Conservation (phyloP, 2,113 vertebrate genomes). For the Myiopsitta monachus region DNA sequence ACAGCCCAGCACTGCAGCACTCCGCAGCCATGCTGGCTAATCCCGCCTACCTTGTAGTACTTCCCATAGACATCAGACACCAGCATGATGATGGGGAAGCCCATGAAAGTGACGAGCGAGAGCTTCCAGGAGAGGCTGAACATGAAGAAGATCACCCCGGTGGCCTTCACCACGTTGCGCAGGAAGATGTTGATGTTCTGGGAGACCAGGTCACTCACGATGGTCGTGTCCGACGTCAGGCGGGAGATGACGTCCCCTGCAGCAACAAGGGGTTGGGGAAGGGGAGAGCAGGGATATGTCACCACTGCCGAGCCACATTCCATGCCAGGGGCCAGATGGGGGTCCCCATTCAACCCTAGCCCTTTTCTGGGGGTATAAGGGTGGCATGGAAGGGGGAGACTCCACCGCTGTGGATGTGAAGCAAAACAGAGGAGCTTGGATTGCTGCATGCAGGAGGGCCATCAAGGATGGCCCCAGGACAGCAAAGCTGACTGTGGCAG, state of each 20-base stretch:
- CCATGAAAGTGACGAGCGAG: constrained; percentile 89
- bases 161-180: constrained; percentile 84
- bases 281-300: not conserved
- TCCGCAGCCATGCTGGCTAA: not conserved
- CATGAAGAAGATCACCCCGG: constrained; percentile 90
- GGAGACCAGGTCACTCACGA: constrained; percentile 93
- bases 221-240: constrained; percentile 92
- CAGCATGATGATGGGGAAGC: constrained; percentile 91
- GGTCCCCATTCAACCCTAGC: not conserved
- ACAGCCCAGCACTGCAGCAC: rapidly evolving
- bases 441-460: not conserved
- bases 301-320: not conserved
- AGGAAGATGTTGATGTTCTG: constrained; percentile 95
- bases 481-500: not conserved
- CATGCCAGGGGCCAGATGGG: not conserved
- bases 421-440: not conserved
- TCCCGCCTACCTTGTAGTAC: constrained; percentile 89
- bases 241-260: constrained; percentile 94
- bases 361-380: not conserved
- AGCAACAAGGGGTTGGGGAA: not conserved
- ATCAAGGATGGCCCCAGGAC: not conserved
- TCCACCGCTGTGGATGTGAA: rapidly evolving
- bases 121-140: constrained; percentile 94
- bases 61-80: constrained; percentile 88
- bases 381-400: not conserved